A percentile compares a stretch with the other conserved stretches of the same genome.
phyloP scores from a whole-genome alignment of 2,113 vertebrate species.

The Phalacrocorax carbo region DNA sequence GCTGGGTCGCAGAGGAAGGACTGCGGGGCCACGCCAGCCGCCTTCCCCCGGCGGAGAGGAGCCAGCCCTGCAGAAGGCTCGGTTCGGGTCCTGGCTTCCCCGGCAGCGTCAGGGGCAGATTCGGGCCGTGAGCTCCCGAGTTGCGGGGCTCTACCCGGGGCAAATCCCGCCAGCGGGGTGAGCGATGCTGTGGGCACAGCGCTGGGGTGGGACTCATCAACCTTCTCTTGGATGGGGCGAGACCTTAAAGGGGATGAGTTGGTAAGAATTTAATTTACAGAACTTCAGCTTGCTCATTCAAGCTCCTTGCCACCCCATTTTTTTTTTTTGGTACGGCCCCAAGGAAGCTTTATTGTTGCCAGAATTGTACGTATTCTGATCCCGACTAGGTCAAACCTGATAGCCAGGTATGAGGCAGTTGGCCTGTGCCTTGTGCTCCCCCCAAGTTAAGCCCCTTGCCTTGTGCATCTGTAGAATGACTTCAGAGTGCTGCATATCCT shows the following conservation, averaged over 20 bases:
- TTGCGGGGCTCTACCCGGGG: accelerated
- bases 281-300: background rate
- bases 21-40: background rate
- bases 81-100: accelerated
- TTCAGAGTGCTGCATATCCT: background rate
- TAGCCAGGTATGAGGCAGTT: background rate
- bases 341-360: background rate
- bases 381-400: background rate
- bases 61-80: background rate
- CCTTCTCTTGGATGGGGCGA: background rate
- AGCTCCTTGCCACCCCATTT: accelerated
- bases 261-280: background rate
- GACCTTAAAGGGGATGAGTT: background rate
- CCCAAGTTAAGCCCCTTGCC: background rate
- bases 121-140: background rate
- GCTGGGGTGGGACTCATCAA: background rate
- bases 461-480: background rate
- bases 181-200: background rate
- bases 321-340: background rate
- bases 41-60: background rate
- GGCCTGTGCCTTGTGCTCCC: background rate
- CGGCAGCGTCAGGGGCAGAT: background rate
- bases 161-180: background rate
- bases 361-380: background rate
- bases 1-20: background rate